A percentile compares a stretch with the other conserved stretches of the same genome.
Conservation (phyloP, 2,888 invertebrate genomes). For the Lapara coniferarum region DNA sequence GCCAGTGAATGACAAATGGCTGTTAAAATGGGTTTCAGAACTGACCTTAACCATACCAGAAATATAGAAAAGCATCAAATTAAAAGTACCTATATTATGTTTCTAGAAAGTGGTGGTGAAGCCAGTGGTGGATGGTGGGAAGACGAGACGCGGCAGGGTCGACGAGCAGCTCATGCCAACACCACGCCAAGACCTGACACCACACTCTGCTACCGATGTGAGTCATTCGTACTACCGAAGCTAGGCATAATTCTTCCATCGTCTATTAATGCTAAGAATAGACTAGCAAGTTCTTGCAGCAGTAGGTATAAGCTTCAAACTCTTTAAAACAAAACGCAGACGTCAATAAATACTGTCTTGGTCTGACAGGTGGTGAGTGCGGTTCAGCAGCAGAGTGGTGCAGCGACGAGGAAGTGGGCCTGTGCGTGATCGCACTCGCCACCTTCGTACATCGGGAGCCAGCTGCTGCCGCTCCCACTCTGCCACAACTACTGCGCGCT, state of each 20-base stretch:
- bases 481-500: slow-evolving; percentile 95
- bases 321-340: too few species aligned
- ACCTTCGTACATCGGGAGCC: slow-evolving; percentile 99
- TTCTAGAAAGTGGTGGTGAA: not conserved
- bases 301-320: too few species aligned
- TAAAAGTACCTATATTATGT: not conserved
- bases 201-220: slow-evolving; percentile 65
- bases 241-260: too few species aligned
- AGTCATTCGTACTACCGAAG: slow-evolving; percentile 31
- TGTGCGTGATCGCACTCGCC: slow-evolving; percentile 96
- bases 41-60: too few species aligned
- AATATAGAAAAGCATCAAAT: too few species aligned
- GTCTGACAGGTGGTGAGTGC: slow-evolving; percentile 91
- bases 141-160: slow-evolving; percentile 64
- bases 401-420: slow-evolving; percentile 97
- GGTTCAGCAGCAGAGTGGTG: slow-evolving; percentile 95
- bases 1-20: too few species aligned
- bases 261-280: too few species aligned
- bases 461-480: slow-evolving; percentile 94
- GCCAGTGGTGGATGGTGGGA: slow-evolving; percentile 50
- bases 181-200: slow-evolving; percentile 42
- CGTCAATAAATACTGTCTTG: not conserved
- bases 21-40: too few species aligned
- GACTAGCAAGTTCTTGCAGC: too few species aligned
- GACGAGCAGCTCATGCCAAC: slow-evolving; percentile 50